Base-by-base conservation (phyloP, 2,888 invertebrate species). In the Tenthredo distinguenda region DNA sequence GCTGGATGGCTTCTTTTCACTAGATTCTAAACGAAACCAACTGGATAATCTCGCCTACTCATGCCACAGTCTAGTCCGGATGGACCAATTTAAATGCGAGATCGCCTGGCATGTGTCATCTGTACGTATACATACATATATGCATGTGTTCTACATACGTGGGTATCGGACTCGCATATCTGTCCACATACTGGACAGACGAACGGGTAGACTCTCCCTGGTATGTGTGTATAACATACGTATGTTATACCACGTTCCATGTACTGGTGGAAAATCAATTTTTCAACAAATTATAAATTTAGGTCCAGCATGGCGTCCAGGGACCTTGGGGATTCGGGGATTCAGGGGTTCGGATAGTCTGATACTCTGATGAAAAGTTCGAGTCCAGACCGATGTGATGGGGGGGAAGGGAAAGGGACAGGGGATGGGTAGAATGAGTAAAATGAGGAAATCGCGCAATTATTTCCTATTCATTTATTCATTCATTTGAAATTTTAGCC, bases 281-380 rank as follows among this genome's bases (percentile, higher is more conserved):
- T 81, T 81, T 58, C 50, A 62, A 81, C 62, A 40, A 21, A 81
- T 81, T 81, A 58, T 37, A 81, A 58, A 81, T 81, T 81, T 77
- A 77, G 50, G 77, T 77, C 77, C 55, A 34, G 77, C 77, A 77
- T 47, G 77, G 77, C 55, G 77, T 77, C 55, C 77, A 50, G 50
- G 77, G 77, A 77, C 77, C 77, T 77, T 34, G 55, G 47, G 50
- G 77, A 77, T 55, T 77, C 26, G n/a, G 50, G 77, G 31, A 31
- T 21, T 58, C 62, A 31, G 47, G 50, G 77, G 40, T 43, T 74
- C 58, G n/a, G 58, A 79, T 58, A 79, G 55, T 79, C 26, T 40
- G 62, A 79, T 79, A 55, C 21, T 79, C 62, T 40, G 40, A 79
- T 79, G 55, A 34, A 77, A 77, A 50, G 50, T 77, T 77, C 34